These are phyloP conservation scores for Sphaerophoria rueppellii DNA, from an alignment of 2,888 invertebrate genomes.

Conservation along the genomic window DNA sequence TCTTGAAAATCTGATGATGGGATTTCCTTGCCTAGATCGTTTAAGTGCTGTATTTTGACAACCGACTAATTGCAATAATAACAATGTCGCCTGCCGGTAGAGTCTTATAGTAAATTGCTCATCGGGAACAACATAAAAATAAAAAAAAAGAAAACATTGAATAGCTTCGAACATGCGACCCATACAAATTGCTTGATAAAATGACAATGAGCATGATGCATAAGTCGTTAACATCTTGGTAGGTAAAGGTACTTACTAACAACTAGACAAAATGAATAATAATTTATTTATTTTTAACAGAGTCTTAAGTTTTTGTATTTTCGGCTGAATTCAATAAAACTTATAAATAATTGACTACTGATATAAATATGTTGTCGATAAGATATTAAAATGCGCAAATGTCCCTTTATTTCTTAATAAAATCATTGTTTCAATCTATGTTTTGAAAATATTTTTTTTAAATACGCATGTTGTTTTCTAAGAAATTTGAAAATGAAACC, in stretches of 20 bases:
- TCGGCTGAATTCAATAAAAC: too few relatives aligned
- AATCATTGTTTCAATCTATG: too few relatives aligned
- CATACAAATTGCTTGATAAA: constrained; percentile 65
- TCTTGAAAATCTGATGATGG: constrained; percentile 50
- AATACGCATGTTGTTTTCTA: too few relatives aligned
- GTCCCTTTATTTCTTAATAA: too few relatives aligned
- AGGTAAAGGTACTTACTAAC: neutral
- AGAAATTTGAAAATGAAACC: too few relatives aligned
- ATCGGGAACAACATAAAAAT: constrained; percentile 36
- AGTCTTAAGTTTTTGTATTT: too few relatives aligned
- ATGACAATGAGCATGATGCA: constrained; percentile 37
- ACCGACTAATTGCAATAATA: constrained; percentile 65
- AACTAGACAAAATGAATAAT: too few relatives aligned
- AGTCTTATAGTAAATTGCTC: constrained; percentile 50
- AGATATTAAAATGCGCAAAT: too few relatives aligned
- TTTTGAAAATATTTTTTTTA: too few relatives aligned
- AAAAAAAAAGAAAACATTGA: constrained; percentile 37
- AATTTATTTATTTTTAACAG: too few relatives aligned
- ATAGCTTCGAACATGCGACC: constrained; percentile 52
- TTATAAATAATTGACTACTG: too few relatives aligned
- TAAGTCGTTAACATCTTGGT: neutral
- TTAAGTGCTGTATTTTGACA: constrained; percentile 53
- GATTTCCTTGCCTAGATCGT: constrained; percentile 52
- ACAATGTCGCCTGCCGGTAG: constrained; percentile 67
- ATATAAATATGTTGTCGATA: too few relatives aligned